Evolutionary conservation across 2,888 invertebrate species (phyloP), one percentile per base, ranked within the genome.

Genomic region (Margaritifera margaritifera): DNA sequence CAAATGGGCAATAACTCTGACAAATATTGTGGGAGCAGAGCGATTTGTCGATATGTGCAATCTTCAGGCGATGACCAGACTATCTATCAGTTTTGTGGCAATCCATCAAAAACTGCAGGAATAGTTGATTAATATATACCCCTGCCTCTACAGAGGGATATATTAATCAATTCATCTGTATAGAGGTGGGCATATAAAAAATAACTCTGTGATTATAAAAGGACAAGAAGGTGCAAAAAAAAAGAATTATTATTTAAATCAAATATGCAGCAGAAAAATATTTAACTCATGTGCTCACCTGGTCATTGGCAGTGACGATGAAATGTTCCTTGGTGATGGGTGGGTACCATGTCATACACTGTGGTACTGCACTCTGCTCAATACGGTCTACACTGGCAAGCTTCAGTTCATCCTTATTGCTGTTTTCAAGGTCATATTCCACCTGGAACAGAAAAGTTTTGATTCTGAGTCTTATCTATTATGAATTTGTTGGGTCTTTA

Each of bases 331-430:
- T 84, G 19, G 86, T 88, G 53, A 89, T 84, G 52, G 88, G 83
- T 60, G 92, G 91, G 79, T 91, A 91, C 88, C 90, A 91, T 1
- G 90, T 80, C 85, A 92, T 92, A 56, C 91, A 89, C 27, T 92
- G 86, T 0, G 94, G 94, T 6, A 92, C 82, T 0, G 93, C 93
- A 27, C 91, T 90, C 87, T 93, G 93, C 70, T 94, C 94, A 56
- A 94, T 91, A 63, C 93, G 89, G 71, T 93, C 92, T 68, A 92
- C 85, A 57, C 92, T 91, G 25, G 86, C 72, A 31, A 90, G 83
- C 11, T 89, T 87, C 22, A 90, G 73, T 69, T 87, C 79, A 75
- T 90, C 89, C 68, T 82, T 82, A 22, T 67, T 69, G 69, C 84
- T 85, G 62, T 81, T 83, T 66, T 83, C 84, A 54, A 90, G 82